A percentile compares a stretch with the other conserved stretches of the same genome.
These are phyloP conservation scores for Sebastolobus alascanus DNA, from an alignment of 2,797 vertebrate genomes.

Conservation along the genomic window DNA sequence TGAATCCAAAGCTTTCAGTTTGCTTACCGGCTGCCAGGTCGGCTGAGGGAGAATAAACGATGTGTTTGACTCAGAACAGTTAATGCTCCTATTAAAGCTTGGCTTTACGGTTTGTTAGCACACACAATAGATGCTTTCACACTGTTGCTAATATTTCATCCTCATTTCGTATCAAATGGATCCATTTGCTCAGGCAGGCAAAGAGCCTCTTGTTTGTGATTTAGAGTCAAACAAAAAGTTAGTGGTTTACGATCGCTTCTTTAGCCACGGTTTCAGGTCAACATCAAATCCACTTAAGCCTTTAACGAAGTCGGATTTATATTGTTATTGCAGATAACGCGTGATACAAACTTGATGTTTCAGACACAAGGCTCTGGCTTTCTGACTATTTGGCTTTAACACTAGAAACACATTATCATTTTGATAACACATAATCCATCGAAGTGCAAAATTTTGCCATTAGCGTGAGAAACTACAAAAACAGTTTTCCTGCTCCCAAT, in stretches of 20 bases:
- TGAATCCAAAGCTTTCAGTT: slow-evolving; percentile 63
- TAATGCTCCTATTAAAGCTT: slow-evolving; percentile 70
- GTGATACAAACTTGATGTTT: slow-evolving; percentile 7
- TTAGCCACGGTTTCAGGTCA: slow-evolving; percentile 8
- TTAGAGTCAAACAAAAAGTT: slow-evolving; percentile 24
- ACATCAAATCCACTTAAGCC: slow-evolving; percentile 9
- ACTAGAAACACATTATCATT: slow-evolving; percentile 14
- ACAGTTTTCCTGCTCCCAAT: background rate
- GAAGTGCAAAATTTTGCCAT: slow-evolving; percentile 17
- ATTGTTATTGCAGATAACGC: slow-evolving; percentile 15
- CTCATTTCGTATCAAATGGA: slow-evolving; percentile 40
- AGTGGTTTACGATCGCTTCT: background rate
- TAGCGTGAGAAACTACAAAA: slow-evolving; percentile 1
- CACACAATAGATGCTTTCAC: slow-evolving; percentile 69
- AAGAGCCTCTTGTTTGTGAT: slow-evolving; percentile 42
- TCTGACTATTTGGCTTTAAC: slow-evolving; percentile 33
- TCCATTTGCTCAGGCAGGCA: slow-evolving; percentile 33
- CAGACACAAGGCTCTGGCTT: slow-evolving; percentile 31
- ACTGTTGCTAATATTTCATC: slow-evolving; percentile 58
- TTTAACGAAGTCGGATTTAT: background rate
- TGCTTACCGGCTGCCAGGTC: slow-evolving; percentile 46
- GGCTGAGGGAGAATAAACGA: slow-evolving; percentile 47
- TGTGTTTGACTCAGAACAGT: slow-evolving; percentile 64
- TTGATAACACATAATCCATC: slow-evolving; percentile 6
- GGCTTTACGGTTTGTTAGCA: slow-evolving; percentile 66